phyloP scores from a whole-genome alignment of 2,797 vertebrate genomes.

The Sebastes miniatus region DNA sequence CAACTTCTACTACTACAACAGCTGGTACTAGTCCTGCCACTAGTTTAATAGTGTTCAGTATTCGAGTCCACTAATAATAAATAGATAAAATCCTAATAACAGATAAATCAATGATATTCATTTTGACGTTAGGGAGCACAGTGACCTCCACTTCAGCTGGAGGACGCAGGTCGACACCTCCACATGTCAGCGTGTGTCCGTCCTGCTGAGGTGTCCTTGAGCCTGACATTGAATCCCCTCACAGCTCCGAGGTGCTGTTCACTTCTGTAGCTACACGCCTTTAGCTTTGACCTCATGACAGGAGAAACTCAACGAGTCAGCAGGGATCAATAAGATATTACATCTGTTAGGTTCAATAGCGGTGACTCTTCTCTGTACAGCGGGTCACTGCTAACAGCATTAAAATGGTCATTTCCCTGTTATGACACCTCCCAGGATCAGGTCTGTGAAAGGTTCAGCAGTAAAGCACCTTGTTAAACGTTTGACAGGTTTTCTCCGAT shows the following conservation, averaged over 20 bases:
- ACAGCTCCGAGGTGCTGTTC: conserved; percentile 23
- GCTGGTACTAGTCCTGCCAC: neutral
- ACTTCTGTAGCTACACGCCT: neutral
- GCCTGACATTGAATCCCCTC: conserved; percentile 41
- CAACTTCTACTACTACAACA: neutral
- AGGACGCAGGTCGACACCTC: conserved; percentile 29
- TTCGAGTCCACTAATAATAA: conserved; percentile 1
- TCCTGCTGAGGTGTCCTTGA: conserved; percentile 49
- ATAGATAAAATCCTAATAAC: conserved; percentile 14
- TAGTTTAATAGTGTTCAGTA: neutral
- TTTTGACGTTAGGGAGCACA: conserved; percentile 1
- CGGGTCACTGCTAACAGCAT: neutral
- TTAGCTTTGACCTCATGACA: conserved; percentile 40
- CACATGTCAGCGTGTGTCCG: conserved; percentile 43
- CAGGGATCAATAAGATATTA: conserved; percentile 65
- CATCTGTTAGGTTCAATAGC: conserved; percentile 47
- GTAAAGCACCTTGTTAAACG: neutral
- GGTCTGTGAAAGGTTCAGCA: neutral
- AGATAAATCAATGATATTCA: conserved; percentile 30
- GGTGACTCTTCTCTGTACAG: conserved; percentile 19
- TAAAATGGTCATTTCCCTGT: neutral
- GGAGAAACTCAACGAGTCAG: conserved; percentile 40
- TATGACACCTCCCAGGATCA: neutral
- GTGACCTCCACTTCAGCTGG: conserved; percentile 7
- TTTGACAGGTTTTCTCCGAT: neutral